Conservation (phyloP, 2,797 vertebrate genomes). For the Tympanoctomys barrerae region DNA sequence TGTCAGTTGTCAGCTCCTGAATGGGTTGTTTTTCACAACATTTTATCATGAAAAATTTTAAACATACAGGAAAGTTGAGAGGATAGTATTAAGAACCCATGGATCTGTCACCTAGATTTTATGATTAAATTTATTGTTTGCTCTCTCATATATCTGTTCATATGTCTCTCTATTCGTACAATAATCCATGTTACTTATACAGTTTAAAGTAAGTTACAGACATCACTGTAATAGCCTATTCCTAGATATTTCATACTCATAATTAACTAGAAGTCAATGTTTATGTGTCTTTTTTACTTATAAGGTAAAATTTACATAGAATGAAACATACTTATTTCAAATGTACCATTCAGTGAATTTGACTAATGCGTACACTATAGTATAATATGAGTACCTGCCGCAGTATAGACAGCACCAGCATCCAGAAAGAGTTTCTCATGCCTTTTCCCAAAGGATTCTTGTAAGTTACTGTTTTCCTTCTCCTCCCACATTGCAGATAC, state of each 20-base stretch:
- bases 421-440: not conserved
- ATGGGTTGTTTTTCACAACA: conserved; percentile 30
- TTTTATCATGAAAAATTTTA: conserved; percentile 43
- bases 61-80: not conserved
- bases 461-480: not conserved
- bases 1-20: not conserved
- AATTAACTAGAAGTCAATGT: conserved; percentile 43
- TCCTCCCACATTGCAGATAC: not conserved
- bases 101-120: not conserved
- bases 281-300: conserved; percentile 29
- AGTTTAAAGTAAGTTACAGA: conserved; percentile 25
- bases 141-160: not conserved
- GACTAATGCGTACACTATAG: not conserved
- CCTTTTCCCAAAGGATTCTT: not conserved
- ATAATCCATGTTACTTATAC: conserved; percentile 18
- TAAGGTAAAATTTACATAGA: conserved; percentile 61
- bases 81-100: not conserved
- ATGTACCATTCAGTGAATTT: not conserved
- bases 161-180: not conserved
- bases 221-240: conserved; percentile 37
- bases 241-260: not conserved
- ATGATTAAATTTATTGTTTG: not conserved
- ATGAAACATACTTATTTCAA: conserved; percentile 29
- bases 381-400: not conserved
- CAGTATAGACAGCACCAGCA: not conserved